Evolutionary conservation across 2,888 invertebrate genomes (phyloP).

Genomic region (Crioceris asparagi): DNA sequence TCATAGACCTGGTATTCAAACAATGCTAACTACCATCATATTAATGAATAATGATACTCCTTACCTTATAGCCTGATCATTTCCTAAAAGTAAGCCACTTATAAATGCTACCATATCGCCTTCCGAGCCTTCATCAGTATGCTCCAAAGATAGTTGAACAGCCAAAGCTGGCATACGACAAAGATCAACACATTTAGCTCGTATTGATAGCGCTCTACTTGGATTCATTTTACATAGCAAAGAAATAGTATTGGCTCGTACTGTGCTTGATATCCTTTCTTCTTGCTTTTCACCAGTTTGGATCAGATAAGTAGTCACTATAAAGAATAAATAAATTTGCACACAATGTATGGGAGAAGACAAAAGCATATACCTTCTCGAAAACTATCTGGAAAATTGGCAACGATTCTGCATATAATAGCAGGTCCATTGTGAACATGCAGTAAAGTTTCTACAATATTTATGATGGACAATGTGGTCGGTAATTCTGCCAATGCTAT

Average conservation of each 20-base stretch:
- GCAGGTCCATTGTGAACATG: constrained; percentile 83
- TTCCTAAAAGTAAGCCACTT: constrained; percentile 76
- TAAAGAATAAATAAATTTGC: too few species aligned
- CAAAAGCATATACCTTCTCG: too few species aligned
- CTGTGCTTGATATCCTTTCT: constrained; percentile 69
- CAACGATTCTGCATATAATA: constrained; percentile 83
- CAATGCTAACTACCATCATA: too few species aligned
- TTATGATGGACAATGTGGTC: constrained; percentile 70
- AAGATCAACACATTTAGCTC: constrained; percentile 80
- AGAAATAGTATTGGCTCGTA: constrained; percentile 63
- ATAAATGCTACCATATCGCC: constrained; percentile 45
- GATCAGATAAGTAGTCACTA: constrained; percentile 77
- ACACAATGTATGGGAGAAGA: too few species aligned
- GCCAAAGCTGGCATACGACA: constrained; percentile 85
- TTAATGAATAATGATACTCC: constrained; percentile 9
- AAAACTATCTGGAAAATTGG: constrained; percentile 89
- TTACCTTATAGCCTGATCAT: constrained; percentile 72
- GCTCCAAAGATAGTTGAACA: constrained; percentile 69
- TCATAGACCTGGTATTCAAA: too few species aligned
- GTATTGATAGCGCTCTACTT: constrained; percentile 68
- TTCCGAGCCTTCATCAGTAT: constrained; percentile 25
- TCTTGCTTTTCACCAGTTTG: constrained; percentile 84
- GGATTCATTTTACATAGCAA: constrained; percentile 85
- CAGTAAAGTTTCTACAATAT: constrained; percentile 75
- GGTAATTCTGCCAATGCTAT: constrained; percentile 90